Evolutionary conservation across 2,113 vertebrate genomes (phyloP).

Genomic region (Vidua chalybeata): DNA sequence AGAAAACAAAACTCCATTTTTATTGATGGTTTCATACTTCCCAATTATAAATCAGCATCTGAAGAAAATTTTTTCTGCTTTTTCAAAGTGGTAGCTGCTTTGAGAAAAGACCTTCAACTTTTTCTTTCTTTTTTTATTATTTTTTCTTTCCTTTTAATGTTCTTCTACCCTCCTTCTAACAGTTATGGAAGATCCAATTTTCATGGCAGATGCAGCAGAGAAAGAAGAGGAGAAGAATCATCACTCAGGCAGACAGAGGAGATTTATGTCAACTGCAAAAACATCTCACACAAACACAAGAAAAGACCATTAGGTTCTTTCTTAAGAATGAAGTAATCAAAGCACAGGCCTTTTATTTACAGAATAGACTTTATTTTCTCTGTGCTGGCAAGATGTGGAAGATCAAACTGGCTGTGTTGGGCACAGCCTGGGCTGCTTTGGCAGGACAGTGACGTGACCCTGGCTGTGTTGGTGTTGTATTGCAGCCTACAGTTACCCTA

Average conservation of each 20-base stretch:
- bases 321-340: neutral
- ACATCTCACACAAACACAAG: neutral
- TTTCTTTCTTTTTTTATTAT: neutral
- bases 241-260: neutral
- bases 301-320: neutral
- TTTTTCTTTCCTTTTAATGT: neutral
- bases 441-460: neutral
- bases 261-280: constrained; percentile 61
- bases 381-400: fast-evolving
- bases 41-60: neutral
- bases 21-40: neutral
- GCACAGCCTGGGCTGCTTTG: neutral
- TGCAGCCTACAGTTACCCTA: neutral
- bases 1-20: neutral
- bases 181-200: neutral
- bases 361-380: neutral
- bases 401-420: neutral
- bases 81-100: neutral
- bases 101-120: neutral
- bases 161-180: constrained; percentile 14
- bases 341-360: neutral
- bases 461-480: neutral
- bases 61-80: neutral
- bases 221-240: neutral
- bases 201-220: neutral